Evolutionary conservation across 2,797 vertebrate species (phyloP).

Genomic region (Diplodus puntazzo): DNA sequence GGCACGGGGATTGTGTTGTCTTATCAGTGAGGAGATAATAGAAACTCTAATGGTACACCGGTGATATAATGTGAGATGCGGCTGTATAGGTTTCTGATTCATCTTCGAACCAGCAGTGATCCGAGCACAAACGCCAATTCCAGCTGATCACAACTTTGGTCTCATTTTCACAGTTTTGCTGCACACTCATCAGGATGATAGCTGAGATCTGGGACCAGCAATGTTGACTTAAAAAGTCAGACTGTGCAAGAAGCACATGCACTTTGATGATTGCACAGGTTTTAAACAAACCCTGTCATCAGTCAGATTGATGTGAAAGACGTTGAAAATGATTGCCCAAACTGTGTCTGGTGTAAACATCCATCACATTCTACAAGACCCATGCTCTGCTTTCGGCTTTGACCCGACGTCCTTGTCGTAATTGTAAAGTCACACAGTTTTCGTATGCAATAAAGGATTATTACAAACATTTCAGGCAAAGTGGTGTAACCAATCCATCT

Average conservation of each 20-base stretch:
- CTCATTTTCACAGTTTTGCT: background rate
- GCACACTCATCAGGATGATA: background rate
- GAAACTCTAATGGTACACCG: conserved; percentile 13
- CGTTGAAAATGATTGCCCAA: background rate
- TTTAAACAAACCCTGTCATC: background rate
- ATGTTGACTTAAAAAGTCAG: background rate
- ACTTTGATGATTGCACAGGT: background rate
- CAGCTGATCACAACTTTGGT: background rate
- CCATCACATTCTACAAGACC: background rate
- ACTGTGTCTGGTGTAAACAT: background rate
- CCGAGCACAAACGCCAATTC: background rate
- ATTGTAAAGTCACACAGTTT: background rate
- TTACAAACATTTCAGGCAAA: background rate
- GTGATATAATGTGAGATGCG: background rate
- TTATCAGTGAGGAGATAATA: conserved; percentile 17
- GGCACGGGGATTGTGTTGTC: conserved; percentile 5
- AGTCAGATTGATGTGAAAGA: background rate
- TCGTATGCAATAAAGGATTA: background rate
- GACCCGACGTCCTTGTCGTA: background rate
- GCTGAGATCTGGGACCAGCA: background rate
- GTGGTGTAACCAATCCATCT: background rate
- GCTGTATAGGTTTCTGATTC: background rate
- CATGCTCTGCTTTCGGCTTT: background rate
- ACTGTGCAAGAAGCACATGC: background rate
- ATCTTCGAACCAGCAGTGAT: background rate